Conservation (phyloP, 2,797 vertebrate species). For the Petrocephalus sullivani region DNA sequence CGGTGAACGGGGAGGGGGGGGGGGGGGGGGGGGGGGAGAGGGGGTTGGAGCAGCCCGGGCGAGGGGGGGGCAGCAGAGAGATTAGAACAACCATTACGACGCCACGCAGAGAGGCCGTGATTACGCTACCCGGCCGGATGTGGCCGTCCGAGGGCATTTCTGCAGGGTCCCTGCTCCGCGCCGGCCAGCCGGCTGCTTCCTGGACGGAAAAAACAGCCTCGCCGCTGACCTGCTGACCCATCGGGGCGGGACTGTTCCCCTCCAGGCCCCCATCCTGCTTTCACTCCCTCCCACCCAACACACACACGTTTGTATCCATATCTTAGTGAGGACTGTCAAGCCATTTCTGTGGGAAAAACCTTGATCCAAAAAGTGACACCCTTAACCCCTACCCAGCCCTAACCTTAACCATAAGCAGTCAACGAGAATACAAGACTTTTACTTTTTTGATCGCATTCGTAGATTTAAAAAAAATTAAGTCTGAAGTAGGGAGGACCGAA, state of each 20-base stretch:
- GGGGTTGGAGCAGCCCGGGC: too few relatives aligned
- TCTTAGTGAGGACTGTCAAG: not conserved
- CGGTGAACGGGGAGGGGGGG: too few relatives aligned
- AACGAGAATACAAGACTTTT: too few relatives aligned
- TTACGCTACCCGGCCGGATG: not conserved
- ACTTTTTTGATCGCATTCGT: too few relatives aligned
- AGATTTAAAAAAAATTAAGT: too few relatives aligned
- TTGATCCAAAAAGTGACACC: not conserved
- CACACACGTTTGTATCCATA: not conserved
- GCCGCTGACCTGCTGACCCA: not conserved
- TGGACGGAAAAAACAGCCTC: not conserved
- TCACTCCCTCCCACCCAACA: not conserved
- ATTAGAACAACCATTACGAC: too few relatives aligned
- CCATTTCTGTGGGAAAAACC: not conserved
- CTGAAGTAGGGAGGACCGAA: too few relatives aligned
- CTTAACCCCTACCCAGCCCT: conserved; percentile 3
- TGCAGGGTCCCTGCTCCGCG: not conserved
- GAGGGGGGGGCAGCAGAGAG: too few relatives aligned
- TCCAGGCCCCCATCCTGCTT: not conserved
- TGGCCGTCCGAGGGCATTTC: not conserved
- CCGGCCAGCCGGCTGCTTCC: not conserved
- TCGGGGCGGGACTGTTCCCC: not conserved
- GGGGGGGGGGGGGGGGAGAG: too few relatives aligned
- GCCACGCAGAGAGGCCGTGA: not conserved
- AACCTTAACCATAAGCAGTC: too few relatives aligned